Conservation (phyloP, 1,140 invertebrate species). For the Sycophaga agraensis region DNA sequence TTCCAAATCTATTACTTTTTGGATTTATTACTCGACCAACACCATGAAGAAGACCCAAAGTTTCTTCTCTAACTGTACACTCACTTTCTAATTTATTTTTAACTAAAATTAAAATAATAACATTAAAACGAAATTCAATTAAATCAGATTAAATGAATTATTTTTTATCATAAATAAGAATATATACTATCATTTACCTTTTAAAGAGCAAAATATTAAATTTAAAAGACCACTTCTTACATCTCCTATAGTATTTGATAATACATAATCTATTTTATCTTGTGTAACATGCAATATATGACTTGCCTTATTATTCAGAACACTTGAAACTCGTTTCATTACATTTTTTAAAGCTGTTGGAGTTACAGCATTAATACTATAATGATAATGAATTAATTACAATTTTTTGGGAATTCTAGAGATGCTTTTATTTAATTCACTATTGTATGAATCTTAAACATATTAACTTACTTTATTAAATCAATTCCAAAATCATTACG, state of each 20-base stretch:
- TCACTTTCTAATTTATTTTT: constrained; percentile 34
- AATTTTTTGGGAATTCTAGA: too few species aligned
- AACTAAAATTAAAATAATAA: constrained; percentile 28
- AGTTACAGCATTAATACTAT: constrained; percentile 67
- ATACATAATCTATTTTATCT: constrained; percentile 65
- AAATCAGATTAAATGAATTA: neutral
- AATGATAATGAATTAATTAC: constrained; percentile 27
- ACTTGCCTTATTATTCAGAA: constrained; percentile 56
- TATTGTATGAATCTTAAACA: neutral
- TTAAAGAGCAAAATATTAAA: constrained; percentile 69
- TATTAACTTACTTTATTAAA: constrained; percentile 62
- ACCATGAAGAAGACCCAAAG: constrained; percentile 70
- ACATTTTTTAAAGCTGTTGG: constrained; percentile 66
- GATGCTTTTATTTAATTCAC: neutral
- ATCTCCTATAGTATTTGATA: constrained; percentile 69
- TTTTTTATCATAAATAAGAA: neutral
- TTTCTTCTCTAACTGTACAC: constrained; percentile 63
- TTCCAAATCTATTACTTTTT: constrained; percentile 61
- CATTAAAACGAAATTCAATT: neutral
- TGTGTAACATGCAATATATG: constrained; percentile 61
- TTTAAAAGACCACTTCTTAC: constrained; percentile 71
- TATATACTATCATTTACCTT: constrained; percentile 56
- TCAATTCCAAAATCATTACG: constrained; percentile 64
- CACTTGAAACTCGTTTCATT: constrained; percentile 62
- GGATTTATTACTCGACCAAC: constrained; percentile 76